Evolutionary conservation across 2,888 invertebrate species (phyloP).

Genomic region (Dryobota labecula): DNA sequence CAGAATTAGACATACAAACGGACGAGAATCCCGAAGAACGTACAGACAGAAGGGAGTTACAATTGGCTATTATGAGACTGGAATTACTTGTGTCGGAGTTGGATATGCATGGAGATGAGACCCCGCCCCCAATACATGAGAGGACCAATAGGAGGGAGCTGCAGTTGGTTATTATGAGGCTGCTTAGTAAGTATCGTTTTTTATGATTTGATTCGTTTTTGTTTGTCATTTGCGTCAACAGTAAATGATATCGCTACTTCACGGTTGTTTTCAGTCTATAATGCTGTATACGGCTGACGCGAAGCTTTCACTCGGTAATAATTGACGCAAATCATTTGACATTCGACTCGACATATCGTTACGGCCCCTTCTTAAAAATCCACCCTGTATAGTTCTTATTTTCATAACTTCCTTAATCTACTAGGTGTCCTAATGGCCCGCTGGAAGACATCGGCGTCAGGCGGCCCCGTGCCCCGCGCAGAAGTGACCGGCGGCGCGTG

Average conservation of each 20-base stretch:
- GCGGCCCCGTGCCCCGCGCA: slow-evolving; percentile 59
- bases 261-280: too few relatives aligned
- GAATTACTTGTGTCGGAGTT: slow-evolving; percentile 93
- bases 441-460: slow-evolving; percentile 88
- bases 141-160: slow-evolving; percentile 95
- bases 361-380: too few relatives aligned
- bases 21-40: slow-evolving; percentile 89
- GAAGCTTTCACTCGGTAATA: too few relatives aligned
- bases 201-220: too few relatives aligned
- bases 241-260: too few relatives aligned
- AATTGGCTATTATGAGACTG: slow-evolving; percentile 96
- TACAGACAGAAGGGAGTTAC: slow-evolving; percentile 94
- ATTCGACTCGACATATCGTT: too few relatives aligned
- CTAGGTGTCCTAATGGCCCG: slow-evolving; percentile 95
- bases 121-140: slow-evolving; percentile 89
- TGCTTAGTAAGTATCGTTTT: slow-evolving; percentile 96
- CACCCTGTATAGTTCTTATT: too few relatives aligned
- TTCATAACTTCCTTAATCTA: too few relatives aligned
- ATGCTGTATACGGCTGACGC: too few relatives aligned
- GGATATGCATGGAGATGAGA: slow-evolving; percentile 90
- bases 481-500: slow-evolving; percentile 77
- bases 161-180: slow-evolving; percentile 96
- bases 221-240: too few relatives aligned
- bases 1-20: slow-evolving; percentile 92
- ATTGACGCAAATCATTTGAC: too few relatives aligned